A percentile compares a stretch with the other conserved stretches of the same genome.
phyloP scores from a whole-genome alignment of 2,888 invertebrate genomes.

The Coronaproctus castanopsis region DNA sequence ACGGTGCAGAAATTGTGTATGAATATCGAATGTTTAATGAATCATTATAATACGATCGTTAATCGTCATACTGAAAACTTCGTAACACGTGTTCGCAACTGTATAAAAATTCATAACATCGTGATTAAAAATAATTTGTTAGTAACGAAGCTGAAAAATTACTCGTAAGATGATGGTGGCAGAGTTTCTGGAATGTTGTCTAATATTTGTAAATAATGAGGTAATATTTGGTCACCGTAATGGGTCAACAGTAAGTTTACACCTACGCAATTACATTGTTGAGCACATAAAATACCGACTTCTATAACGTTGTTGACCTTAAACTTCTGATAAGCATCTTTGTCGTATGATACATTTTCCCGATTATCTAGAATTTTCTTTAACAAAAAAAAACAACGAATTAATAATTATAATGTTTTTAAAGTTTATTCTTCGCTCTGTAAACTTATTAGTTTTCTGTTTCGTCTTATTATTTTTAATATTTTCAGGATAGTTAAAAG shows the following conservation, averaged over 20 bases:
- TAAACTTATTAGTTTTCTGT: too few relatives aligned
- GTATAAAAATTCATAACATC: too few relatives aligned
- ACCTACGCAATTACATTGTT: conserved; percentile 41
- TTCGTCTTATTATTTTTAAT: too few relatives aligned
- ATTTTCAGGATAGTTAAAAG: too few relatives aligned
- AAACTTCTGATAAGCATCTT: conserved; percentile 44
- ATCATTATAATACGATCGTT: too few relatives aligned
- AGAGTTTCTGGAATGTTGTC: conserved; percentile 51
- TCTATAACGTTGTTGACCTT: conserved; percentile 40
- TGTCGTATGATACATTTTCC: conserved; percentile 40
- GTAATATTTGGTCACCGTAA: conserved; percentile 36
- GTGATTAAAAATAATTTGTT: too few relatives aligned
- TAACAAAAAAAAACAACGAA: conserved; percentile 3
- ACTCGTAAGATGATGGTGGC: conserved; percentile 41
- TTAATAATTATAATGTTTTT: too few relatives aligned
- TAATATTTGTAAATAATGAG: conserved; percentile 39
- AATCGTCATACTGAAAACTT: too few relatives aligned
- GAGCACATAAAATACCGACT: conserved; percentile 45
- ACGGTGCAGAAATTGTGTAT: too few relatives aligned
- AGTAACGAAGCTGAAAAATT: conserved; percentile 22
- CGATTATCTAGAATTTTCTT: conserved; percentile 17
- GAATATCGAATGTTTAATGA: too few relatives aligned
- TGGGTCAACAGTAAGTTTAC: conserved; percentile 48
- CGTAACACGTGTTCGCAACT: too few relatives aligned
- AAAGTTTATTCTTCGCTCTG: too few relatives aligned